phyloP scores from a whole-genome alignment of 2,797 vertebrate species.

The Cryptoprocta ferox region DNA sequence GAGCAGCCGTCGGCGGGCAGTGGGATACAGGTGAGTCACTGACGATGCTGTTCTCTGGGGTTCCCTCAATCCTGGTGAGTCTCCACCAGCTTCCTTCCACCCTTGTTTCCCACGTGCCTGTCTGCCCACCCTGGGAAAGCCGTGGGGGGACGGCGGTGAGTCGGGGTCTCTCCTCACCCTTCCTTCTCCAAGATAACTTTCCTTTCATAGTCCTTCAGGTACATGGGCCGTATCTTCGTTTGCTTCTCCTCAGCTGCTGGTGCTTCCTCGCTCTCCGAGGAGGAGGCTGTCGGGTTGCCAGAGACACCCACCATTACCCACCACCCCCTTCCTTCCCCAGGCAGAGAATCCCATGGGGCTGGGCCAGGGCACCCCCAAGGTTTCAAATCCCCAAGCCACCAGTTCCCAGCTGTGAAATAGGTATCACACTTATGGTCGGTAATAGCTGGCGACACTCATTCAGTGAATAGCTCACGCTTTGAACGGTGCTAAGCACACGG shows the following conservation, averaged over 20 bases:
- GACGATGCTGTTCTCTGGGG: background rate
- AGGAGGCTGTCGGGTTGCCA: background rate
- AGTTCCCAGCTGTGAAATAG: background rate
- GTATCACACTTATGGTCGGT: background rate
- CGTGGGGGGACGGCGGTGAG: fast-evolving
- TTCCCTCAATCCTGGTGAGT: background rate
- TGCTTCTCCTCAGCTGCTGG: constrained; percentile 75
- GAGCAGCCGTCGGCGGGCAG: background rate
- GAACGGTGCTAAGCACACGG: background rate
- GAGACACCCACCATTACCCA: background rate
- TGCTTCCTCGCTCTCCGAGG: constrained; percentile 62
- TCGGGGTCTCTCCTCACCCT: constrained; percentile 87
- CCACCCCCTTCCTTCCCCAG: background rate
- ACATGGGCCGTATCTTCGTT: constrained; percentile 90
- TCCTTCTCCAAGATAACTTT: constrained; percentile 93
- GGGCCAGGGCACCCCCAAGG: too few relatives aligned
- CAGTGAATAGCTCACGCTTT: background rate
- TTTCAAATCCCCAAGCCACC: background rate
- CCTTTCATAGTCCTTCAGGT: constrained; percentile 94
- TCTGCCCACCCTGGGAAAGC: background rate
- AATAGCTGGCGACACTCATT: background rate
- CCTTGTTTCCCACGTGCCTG: background rate
- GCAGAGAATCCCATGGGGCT: background rate
- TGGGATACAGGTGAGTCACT: background rate
- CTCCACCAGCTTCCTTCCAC: background rate